Base-by-base conservation (phyloP, 2,888 invertebrate species). In the Brachyptera risi region DNA sequence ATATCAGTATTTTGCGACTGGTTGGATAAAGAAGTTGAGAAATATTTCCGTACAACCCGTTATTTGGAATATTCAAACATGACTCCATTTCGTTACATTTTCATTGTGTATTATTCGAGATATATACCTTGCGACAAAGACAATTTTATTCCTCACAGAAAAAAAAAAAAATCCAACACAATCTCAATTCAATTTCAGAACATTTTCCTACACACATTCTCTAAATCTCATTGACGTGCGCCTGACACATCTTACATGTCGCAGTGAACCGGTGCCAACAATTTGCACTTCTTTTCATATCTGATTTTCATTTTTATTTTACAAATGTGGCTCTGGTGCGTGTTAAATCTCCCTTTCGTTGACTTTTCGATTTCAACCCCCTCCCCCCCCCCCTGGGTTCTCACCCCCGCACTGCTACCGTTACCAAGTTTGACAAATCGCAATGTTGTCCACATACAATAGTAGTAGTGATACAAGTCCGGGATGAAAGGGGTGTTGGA, bases 361-460 rank as follows among this genome's bases (percentile, higher is more conserved):
- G 51, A 59, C 54, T 50, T 51, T 51, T 59, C 51, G 38, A 51
- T 40, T 54, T 58, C 49, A 44, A 47, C n/a, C 24, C 13, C 24
- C 54, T 54, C 5, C 21, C 13, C 35, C 4, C 21, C 2, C 35
- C 35, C 3, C 54, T 35, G 37, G 51, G 35, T 17, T 17, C 27
- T 4, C 17, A 4, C 15, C 23, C 49, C 24, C 26, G 17, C 21
- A 21, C 4, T 3, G 5, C 44, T 23, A 27, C 50, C 11, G 15
- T 17, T 27, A 23, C 19, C 17, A 59, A 50, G 59, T 59, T 59
- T 59, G 59, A 59, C 59, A 59, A 59, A 59, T 59, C 54, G 59
- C 54, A 37, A 42, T 37, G 51, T 59, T 59, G 59, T 59, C 50
- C 54, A n/a, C 50, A 50, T 24, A 59, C 59, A 59, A 59, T 59